Evolutionary conservation across 1,140 invertebrate genomes (phyloP).

Genomic region (Drosophila kohkoa): DNA sequence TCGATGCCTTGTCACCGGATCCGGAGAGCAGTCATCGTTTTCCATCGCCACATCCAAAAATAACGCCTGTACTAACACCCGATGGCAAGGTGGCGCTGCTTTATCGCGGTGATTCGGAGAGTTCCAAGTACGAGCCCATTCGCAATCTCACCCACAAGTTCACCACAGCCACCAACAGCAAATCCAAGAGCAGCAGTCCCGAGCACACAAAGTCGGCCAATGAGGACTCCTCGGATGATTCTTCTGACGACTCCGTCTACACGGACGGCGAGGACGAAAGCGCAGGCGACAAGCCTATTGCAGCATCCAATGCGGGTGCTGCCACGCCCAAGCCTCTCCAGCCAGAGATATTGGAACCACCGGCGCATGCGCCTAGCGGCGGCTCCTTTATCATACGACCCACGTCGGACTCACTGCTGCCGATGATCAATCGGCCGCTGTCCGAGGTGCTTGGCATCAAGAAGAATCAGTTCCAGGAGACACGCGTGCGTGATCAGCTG

Average conservation of each 20-base stretch:
- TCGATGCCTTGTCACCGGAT: constrained; percentile 83
- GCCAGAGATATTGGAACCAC: constrained; percentile 63
- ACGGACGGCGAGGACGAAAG: constrained; percentile 68
- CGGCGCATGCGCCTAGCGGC: constrained; percentile 55
- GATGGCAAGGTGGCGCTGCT: constrained; percentile 85
- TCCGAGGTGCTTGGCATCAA: constrained; percentile 84
- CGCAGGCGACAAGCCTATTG: constrained; percentile 43
- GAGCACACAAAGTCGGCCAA: constrained; percentile 35
- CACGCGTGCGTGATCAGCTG: constrained; percentile 70
- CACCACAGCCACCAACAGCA: constrained; percentile 31
- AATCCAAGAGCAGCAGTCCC: constrained; percentile 2
- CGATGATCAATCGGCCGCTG: constrained; percentile 83
- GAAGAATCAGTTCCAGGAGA: constrained; percentile 84
- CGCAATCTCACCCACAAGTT: constrained; percentile 83
- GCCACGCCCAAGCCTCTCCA: constrained; percentile 57
- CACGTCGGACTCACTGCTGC: constrained; percentile 75
- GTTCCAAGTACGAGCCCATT: constrained; percentile 84
- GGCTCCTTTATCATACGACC: constrained; percentile 78
- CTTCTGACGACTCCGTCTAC: constrained; percentile 66
- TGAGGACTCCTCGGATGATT: constrained; percentile 59
- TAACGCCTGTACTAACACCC: constrained; percentile 84
- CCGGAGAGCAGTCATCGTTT: constrained; percentile 84
- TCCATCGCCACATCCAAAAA: constrained; percentile 84
- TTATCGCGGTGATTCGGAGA: constrained; percentile 84
- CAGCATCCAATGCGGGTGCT: neutral